Base-by-base conservation (phyloP, 2,113 vertebrate genomes). In the Mellivora capensis region DNA sequence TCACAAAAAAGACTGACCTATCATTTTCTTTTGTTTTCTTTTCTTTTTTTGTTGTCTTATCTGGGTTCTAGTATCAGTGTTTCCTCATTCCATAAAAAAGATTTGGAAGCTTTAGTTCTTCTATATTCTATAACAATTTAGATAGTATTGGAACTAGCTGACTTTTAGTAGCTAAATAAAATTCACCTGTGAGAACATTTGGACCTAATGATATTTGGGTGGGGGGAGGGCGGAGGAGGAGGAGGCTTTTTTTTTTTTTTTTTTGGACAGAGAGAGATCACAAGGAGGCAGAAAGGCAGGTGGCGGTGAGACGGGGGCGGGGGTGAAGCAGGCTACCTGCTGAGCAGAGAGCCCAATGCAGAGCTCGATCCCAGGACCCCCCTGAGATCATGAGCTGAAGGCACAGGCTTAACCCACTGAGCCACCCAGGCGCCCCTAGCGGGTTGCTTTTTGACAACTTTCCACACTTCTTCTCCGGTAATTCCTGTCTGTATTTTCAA, bases 31-130 rank as follows among this genome's bases (percentile, higher is more conserved):
- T 77, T 44, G 39, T 54, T 34, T 87, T 77, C 81, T 62, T 34
- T 87, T 77, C 81, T 76, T 81, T 42, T 77, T 29, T 88, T 42
- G 39, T 37, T 79, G 31, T 57, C 10, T 49, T 93, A 83, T 87
- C 77, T 87, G 44, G 20, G 10, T 71, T 88, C 25, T 71, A 20
- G 7, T 47, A 69, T 94, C 90, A 92, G 77, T 93, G 7, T 94
- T 93, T 97, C 76, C n/a, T 92, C 61, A 76, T 49, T 97, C 87
- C 85, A 83, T 93, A 29, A 93, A 80, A 96, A 83, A 1, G 47
- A 57, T 62, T 61, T 69, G 21, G 57, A 94, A 80, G 61, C 13
- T 80, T 84, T 91, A 39, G 77, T 96, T 93, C 17, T 88, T 29
- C 31, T 72, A 11, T 61, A 13, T 64, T 59, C 69, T 49, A 6